A percentile compares a stretch with the other conserved stretches of the same genome.
phyloP scores from a whole-genome alignment of 2,888 invertebrate species.

The Argynnis bischoffii region DNA sequence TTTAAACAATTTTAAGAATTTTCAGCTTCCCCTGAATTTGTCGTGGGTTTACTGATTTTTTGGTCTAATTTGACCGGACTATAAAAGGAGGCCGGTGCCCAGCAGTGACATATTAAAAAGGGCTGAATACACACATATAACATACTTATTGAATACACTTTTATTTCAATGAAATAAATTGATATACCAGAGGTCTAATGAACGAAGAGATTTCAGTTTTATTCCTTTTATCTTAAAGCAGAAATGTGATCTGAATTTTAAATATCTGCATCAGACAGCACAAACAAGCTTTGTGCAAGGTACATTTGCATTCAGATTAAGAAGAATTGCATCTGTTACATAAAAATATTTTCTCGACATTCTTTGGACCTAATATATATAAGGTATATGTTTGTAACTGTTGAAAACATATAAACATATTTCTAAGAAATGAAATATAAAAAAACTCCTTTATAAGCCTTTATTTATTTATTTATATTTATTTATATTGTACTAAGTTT shows the following conservation, averaged over 20 bases:
- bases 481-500: no score
- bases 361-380: not conserved
- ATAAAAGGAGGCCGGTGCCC: no score
- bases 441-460: no score
- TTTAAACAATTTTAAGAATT: no score
- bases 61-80: no score
- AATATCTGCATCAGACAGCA: conserved; percentile 29
- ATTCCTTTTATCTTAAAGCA: conserved; percentile 26
- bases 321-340: conserved; percentile 31
- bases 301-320: conserved; percentile 39
- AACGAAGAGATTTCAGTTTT: not conserved
- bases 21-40: no score
- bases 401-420: no score
- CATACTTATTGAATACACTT: not conserved
- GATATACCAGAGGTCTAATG: not conserved
- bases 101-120: no score
- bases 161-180: not conserved
- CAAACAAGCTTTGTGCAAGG: conserved; percentile 36
- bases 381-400: not conserved
- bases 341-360: conserved; percentile 23
- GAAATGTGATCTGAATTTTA: conserved; percentile 37
- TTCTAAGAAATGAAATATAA: no score
- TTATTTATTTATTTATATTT: no score
- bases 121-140: no score
- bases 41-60: no score